phyloP scores from a whole-genome alignment of 2,888 invertebrate species.

The Aricia artaxerxes region DNA sequence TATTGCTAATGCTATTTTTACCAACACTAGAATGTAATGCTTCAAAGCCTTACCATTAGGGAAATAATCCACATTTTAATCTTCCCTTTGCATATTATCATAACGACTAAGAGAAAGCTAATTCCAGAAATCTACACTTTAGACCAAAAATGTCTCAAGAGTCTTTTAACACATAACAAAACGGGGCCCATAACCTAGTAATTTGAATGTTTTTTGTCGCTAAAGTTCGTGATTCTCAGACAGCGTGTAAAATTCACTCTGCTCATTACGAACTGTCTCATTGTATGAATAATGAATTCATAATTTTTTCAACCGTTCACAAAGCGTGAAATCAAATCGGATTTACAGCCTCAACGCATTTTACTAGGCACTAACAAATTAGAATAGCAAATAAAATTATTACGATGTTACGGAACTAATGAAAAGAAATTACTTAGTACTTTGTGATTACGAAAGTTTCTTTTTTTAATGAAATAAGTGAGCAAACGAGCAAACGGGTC shows the following conservation, averaged over 20 bases:
- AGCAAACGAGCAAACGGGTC: no score
- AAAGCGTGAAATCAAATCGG: slow-evolving; percentile 14
- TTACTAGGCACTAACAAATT: neutral
- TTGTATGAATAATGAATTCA: slow-evolving; percentile 18
- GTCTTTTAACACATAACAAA: neutral
- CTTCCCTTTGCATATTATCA: no score
- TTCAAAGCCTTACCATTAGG: no score
- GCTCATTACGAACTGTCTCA: slow-evolving; percentile 14
- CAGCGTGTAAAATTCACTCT: neutral
- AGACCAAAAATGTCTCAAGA: neutral
- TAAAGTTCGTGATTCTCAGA: neutral
- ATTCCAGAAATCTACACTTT: neutral
- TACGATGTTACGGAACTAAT: neutral
- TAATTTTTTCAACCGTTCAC: neutral
- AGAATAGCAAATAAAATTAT: neutral
- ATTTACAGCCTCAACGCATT: neutral
- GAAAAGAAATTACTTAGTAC: neutral
- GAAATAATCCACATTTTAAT: no score
- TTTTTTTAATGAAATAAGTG: no score
- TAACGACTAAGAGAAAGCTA: neutral
- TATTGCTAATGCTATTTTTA: no score
- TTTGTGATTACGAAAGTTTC: no score
- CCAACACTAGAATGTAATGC: no score
- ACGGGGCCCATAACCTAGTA: neutral
- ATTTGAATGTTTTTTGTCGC: neutral